A percentile compares a stretch with the other conserved stretches of the same genome.
Conservation (phyloP, 2,888 invertebrate genomes). For the Dichetophora obliterata region DNA sequence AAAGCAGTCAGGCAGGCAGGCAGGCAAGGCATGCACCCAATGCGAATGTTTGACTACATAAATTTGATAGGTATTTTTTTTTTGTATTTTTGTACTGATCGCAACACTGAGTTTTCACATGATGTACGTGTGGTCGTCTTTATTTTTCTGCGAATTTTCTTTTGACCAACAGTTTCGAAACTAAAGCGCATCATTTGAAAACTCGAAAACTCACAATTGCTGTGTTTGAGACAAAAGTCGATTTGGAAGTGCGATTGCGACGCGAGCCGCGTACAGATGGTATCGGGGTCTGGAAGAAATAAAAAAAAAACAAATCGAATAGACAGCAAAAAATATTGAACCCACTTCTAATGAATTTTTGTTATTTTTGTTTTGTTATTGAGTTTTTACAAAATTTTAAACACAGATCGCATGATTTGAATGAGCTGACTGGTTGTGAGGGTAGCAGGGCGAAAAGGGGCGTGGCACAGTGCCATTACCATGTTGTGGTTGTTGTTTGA, state of each 20-base stretch:
- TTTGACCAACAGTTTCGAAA: constrained; percentile 25
- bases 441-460: too few relatives aligned
- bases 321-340: constrained; percentile 35
- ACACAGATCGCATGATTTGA: neutral
- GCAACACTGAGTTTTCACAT: constrained; percentile 32
- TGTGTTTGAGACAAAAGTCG: constrained; percentile 67
- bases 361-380: neutral
- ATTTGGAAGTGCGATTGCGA: constrained; percentile 68
- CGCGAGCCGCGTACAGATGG: constrained; percentile 67
- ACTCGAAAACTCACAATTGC: constrained; percentile 64
- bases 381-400: neutral
- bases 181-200: constrained; percentile 32
- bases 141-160: neutral
- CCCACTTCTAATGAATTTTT: constrained; percentile 1
- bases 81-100: constrained; percentile 19
- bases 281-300: constrained; percentile 66
- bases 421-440: neutral
- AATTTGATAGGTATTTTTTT: constrained; percentile 7
- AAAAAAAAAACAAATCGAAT: constrained; percentile 46
- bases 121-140: constrained; percentile 16
- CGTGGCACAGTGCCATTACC: too few relatives aligned
- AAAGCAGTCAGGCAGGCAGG: neutral
- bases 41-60: neutral
- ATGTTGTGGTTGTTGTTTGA: too few relatives aligned
- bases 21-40: constrained; percentile 17